Base-by-base conservation (phyloP, 1,140 invertebrate species). In the Zeugodacus cucurbitae region DNA sequence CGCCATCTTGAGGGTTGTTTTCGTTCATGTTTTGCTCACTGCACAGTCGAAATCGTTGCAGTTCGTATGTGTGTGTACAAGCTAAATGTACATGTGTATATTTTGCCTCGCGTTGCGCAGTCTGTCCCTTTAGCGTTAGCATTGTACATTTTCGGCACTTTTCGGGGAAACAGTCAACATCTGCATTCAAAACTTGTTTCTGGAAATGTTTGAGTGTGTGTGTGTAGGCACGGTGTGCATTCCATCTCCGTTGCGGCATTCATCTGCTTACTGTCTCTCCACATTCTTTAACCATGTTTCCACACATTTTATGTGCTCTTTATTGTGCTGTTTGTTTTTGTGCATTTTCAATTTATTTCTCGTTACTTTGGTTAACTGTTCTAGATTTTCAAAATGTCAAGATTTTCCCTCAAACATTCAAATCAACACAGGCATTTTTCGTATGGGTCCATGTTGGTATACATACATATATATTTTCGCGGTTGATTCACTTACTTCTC, bases 1-100 rank as follows among this genome's bases (percentile, higher is more conserved):
- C 88, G 88, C 88, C 88, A 89, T 88, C 74, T 89, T 87, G 88
- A 89, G 88, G 88, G 88, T 89, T 88, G 88, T 88, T 89, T 89
- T 87, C 87, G 64, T 89, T 82, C 78, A 70, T 64, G 11, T 87
- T 41, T 85, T 44, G 86, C 87, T 87, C 58, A 85, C 62, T 64
- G 44, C 67, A 32, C 58, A 6, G 58, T 87, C 54, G 59, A 54
- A 59, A 70, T 64, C 32, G 4, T 64, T 62, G 54, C 11, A 54
- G n/a, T 32, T 59, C 57, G 3, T 82, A 8, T 74, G 62, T 87
- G 20, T 78, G 57, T n/a, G n/a, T n/a, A n/a, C n/a, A 48, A 58
- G 57, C 48, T 20, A n/a, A n/a, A n/a, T n/a, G n/a, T n/a, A n/a
- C n/a, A n/a, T n/a, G n/a, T n/a, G 54, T 44, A n/a, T 6, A 41